Conservation (phyloP, 2,888 invertebrate genomes). For the Ctena decussata region DNA sequence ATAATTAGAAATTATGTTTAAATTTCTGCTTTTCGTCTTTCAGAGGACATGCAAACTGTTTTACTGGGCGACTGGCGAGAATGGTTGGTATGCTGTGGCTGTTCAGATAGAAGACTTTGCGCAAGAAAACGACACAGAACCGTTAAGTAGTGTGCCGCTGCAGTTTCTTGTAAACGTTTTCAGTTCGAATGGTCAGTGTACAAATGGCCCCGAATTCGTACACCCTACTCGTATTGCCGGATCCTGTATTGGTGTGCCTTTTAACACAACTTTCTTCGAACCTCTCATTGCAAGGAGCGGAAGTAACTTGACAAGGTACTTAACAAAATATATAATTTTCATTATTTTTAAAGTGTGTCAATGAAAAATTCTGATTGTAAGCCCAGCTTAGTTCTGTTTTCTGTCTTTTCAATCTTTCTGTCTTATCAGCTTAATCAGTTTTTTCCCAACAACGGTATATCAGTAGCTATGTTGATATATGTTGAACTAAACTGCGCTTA, state of each 20-base stretch:
- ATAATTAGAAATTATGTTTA: no score
- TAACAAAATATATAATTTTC: no score
- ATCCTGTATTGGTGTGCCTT: slow-evolving; percentile 27
- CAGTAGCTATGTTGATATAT: no score
- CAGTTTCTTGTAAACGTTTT: slow-evolving; percentile 39
- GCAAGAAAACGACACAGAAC: background rate
- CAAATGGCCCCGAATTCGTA: slow-evolving; percentile 1
- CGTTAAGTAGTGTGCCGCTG: slow-evolving; percentile 41
- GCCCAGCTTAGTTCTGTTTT: no score
- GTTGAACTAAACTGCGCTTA: no score
- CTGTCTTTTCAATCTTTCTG: no score
- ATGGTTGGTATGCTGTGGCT: slow-evolving; percentile 47
- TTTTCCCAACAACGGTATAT: no score
- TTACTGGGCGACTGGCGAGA: slow-evolving; percentile 10
- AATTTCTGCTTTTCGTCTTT: background rate
- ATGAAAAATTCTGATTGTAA: no score
- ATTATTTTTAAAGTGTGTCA: no score
- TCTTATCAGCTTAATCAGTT: no score
- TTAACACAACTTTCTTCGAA: background rate
- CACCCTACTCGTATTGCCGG: slow-evolving; percentile 25
- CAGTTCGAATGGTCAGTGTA: background rate
- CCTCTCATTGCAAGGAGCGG: background rate
- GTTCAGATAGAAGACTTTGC: slow-evolving; percentile 47
- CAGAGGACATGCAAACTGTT: slow-evolving; percentile 27
- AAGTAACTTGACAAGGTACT: background rate